A percentile compares a stretch with the other conserved stretches of the same genome.
phyloP scores from a whole-genome alignment of 2,797 vertebrate genomes.

The Sciaenops ocellatus region DNA sequence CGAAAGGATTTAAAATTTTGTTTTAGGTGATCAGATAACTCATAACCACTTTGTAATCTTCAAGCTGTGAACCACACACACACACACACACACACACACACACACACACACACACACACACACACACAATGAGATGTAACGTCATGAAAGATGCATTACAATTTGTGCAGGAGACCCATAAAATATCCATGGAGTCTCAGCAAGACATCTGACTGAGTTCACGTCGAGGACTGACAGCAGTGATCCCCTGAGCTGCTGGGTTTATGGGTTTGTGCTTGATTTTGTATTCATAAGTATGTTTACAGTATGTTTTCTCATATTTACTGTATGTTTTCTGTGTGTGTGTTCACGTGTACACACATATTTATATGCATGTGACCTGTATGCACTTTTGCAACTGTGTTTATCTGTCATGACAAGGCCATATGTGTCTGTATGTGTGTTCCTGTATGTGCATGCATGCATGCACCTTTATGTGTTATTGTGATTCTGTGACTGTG shows the following conservation, averaged over 20 bases:
- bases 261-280: neutral
- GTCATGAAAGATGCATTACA: slow-evolving; percentile 69
- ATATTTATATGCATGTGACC: neutral
- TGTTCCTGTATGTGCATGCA: neutral
- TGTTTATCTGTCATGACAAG: neutral
- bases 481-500: neutral
- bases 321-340: neutral
- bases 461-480: neutral
- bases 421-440: neutral
- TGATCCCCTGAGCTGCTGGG: slow-evolving; percentile 39
- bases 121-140: slow-evolving; percentile 60
- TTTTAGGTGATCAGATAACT: slow-evolving; percentile 24
- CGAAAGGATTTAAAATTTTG: neutral
- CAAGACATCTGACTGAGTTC: slow-evolving; percentile 54
- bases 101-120: slow-evolving; percentile 23
- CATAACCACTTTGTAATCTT: neutral
- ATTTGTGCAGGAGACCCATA: slow-evolving; percentile 66
- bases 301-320: neutral
- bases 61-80: slow-evolving; percentile 1
- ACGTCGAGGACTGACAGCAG: slow-evolving; percentile 45
- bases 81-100: slow-evolving; percentile 6
- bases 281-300: slow-evolving; percentile 16
- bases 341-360: neutral
- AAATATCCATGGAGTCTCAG: slow-evolving; percentile 77
- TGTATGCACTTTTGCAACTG: neutral